Evolutionary conservation across 2,113 vertebrate genomes (phyloP), one percentile per base, ranked within the genome.

Genomic region (Epinephelus cyanopodus): DNA sequence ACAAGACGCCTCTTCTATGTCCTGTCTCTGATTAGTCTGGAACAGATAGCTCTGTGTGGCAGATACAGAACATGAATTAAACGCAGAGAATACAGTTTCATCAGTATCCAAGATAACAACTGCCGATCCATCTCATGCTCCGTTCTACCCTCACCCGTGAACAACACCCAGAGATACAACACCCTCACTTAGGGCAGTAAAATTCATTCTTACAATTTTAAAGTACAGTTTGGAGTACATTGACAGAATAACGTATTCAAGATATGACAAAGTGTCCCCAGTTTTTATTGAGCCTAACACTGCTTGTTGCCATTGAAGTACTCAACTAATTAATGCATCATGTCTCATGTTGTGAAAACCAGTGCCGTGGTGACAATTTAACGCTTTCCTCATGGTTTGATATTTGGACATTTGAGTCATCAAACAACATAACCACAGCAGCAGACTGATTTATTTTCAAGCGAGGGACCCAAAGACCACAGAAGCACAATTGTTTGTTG

Each of bases 401-500:
- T 23, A n/a, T 68, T 77, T 58, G 39, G 33, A 29, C 5, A 21
- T 56, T 54, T 37, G 18, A 29, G 11, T 70, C 47, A 69, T 54
- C 47, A 21, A 42, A 54, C n/a, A 27, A 71, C 47, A 52, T 19
- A 25, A 12, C 37, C 13, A 54, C n/a, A 19, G 37, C 29, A 65
- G 42, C 48, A 57, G 23, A 61, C 17, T 14, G 11, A 25, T 54
- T 53, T 52, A 47, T 65, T 48, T 52, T 52, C 25, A 39, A 45
- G 18, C 37, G 27, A 84, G 64, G 50, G 12, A 47, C 48, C 23
- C 48, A 74, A 74, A 69, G 18, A 7, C 37, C 23, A 42, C 29
- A 42, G 19, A 18, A 64, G 17, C 23, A 6, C 48, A 48, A 7
- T 3, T 23, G 0, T 57, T 33, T 45, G 42, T 45, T 45, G 42